Conservation (phyloP, 2,888 invertebrate species). For the Chromoteleia sp. region DNA sequence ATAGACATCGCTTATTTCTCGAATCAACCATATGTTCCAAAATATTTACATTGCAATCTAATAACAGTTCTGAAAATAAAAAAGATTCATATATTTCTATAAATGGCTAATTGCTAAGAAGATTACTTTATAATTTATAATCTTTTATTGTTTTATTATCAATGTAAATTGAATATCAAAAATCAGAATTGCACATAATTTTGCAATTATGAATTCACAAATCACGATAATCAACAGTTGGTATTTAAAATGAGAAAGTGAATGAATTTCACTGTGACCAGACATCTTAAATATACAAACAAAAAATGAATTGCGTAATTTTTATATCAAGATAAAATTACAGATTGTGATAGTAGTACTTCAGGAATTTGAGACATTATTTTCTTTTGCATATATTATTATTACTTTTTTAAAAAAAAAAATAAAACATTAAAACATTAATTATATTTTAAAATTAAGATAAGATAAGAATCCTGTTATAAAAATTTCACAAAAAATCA, state of each 20-base stretch:
- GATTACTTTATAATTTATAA: background rate
- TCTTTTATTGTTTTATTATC: background rate
- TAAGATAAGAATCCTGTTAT: background rate
- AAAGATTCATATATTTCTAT: background rate
- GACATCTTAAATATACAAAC: conserved; percentile 16
- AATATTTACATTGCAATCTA: background rate
- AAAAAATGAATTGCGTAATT: conserved; percentile 26
- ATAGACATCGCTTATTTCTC: background rate
- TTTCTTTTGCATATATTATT: background rate
- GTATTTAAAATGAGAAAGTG: conserved; percentile 48
- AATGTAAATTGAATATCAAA: background rate
- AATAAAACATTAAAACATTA: background rate
- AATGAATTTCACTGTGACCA: conserved; percentile 29
- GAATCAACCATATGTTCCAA: conserved; percentile 22
- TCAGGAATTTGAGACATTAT: conserved; percentile 8
- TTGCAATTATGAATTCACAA: conserved; percentile 27
- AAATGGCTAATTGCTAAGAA: background rate
- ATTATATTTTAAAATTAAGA: background rate
- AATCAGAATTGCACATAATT: background rate
- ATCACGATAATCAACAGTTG: conserved; percentile 19
- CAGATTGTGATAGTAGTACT: conserved; percentile 14
- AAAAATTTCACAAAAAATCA: background rate
- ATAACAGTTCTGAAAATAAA: background rate
- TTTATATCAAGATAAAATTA: conserved; percentile 30
- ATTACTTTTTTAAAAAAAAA: background rate